Evolutionary conservation across 2,888 invertebrate genomes (phyloP).

Genomic region (Drosophila mercatorum): DNA sequence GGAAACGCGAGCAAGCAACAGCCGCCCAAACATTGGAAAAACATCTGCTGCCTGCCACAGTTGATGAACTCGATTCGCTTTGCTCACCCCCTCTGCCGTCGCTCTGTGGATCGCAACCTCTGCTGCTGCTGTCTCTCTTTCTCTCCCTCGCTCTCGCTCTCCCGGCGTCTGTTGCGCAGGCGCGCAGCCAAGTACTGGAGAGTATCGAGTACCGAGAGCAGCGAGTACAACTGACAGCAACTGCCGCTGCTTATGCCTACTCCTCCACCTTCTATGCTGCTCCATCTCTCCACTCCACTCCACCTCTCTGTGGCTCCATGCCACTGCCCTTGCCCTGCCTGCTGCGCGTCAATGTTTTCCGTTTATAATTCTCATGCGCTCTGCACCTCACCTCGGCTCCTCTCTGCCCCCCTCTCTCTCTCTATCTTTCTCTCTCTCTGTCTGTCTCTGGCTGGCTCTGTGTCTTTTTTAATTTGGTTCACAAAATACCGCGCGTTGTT

Average conservation of each 20-base stretch:
- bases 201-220: slow-evolving; percentile 33
- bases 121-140: slow-evolving; percentile 8
- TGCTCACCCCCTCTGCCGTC: slow-evolving; percentile 24
- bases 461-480: slow-evolving; percentile 79
- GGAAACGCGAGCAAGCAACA: slow-evolving; percentile 56
- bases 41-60: slow-evolving; percentile 79
- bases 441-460: slow-evolving; percentile 25
- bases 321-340: slow-evolving; percentile 21
- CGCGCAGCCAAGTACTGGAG: slow-evolving; percentile 30
- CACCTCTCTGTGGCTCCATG: not conserved
- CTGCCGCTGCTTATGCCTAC: slow-evolving; percentile 22
- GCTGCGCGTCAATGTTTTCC: slow-evolving; percentile 63
- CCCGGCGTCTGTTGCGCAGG: slow-evolving; percentile 51
- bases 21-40: slow-evolving; percentile 76
- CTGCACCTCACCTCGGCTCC: slow-evolving; percentile 10
- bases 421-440: too few species aligned
- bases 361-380: slow-evolving; percentile 76
- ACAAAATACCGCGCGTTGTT: slow-evolving; percentile 77
- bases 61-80: slow-evolving; percentile 73
- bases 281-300: not conserved
- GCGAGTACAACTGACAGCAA: slow-evolving; percentile 26
- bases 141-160: slow-evolving; percentile 66
- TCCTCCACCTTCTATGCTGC: slow-evolving; percentile 22
- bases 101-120: slow-evolving; percentile 16
- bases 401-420: slow-evolving; percentile 7